A percentile compares a stretch with the other conserved stretches of the same genome.
Conservation (phyloP, 2,888 invertebrate genomes). For the Petrophora chlorosata region DNA sequence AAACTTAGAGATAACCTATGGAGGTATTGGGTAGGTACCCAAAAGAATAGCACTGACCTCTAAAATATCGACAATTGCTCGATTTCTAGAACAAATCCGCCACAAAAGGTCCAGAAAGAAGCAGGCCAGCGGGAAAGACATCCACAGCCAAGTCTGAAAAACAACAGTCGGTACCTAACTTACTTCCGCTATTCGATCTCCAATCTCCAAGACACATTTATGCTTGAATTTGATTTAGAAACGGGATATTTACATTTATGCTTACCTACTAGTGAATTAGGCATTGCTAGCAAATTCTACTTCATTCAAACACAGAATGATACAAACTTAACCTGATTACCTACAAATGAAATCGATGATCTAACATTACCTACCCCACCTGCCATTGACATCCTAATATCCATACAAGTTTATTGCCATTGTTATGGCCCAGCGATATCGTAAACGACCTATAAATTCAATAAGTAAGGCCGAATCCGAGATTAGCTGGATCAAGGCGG, state of each 20-base stretch:
- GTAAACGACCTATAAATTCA: slow-evolving; percentile 19
- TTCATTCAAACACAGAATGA: too few species aligned
- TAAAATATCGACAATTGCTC: slow-evolving; percentile 58
- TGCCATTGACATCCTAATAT: slow-evolving; percentile 1
- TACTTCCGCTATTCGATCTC: too few species aligned
- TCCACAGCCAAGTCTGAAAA: slow-evolving; percentile 76
- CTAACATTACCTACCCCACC: neutral
- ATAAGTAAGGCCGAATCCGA: slow-evolving; percentile 9
- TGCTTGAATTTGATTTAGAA: too few species aligned
- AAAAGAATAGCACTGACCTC: slow-evolving; percentile 53
- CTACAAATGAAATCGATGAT: neutral
- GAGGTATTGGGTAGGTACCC: too few species aligned
- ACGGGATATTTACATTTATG: too few species aligned
- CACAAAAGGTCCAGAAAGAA: slow-evolving; percentile 69
- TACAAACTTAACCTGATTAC: too few species aligned
- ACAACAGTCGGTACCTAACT: too few species aligned
- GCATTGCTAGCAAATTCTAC: too few species aligned
- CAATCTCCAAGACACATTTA: too few species aligned
- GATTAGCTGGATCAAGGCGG: slow-evolving; percentile 22
- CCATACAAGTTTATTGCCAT: slow-evolving; percentile 9
- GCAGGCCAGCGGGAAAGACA: slow-evolving; percentile 64
- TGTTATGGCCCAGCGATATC: slow-evolving; percentile 14
- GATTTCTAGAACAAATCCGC: slow-evolving; percentile 71
- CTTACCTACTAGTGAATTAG: too few species aligned
- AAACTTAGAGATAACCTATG: too few species aligned